Percentiles rank a stretch among this genome's conserved stretches.
These are phyloP conservation scores for Macrosiphum euphorbiae DNA, from an alignment of 2,888 invertebrate species.

Conservation along the genomic window DNA sequence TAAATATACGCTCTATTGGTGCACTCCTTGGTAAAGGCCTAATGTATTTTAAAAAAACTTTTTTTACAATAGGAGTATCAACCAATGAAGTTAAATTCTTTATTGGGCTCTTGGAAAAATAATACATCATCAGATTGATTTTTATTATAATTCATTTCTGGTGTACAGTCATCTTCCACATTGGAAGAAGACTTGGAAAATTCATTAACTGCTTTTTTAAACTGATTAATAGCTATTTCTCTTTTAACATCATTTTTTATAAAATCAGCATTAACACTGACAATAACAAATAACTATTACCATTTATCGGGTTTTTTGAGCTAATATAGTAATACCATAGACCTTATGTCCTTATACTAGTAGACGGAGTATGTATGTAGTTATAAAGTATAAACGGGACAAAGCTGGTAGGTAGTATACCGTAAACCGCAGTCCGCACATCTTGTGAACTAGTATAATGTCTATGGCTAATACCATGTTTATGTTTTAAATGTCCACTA, in stretches of 20 bases:
- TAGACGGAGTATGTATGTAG: no score
- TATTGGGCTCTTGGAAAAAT: neutral
- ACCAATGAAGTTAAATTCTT: neutral
- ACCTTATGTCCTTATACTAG: no score
- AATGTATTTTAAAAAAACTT: neutral
- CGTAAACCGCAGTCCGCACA: no score
- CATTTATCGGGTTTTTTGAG: neutral
- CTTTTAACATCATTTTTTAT: neutral
- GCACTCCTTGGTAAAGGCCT: neutral
- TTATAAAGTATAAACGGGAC: no score
- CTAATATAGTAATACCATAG: neutral
- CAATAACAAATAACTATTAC: neutral
- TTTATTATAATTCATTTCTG: neutral
- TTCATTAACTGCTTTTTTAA: neutral
- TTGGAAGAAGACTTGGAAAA: neutral
- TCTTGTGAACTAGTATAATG: no score
- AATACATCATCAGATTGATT: neutral
- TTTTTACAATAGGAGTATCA: neutral
- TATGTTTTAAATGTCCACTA: no score
- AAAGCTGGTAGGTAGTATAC: no score
- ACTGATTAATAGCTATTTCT: neutral
- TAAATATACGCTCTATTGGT: neutral
- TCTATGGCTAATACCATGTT: no score
- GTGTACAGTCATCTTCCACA: neutral
- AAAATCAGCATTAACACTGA: neutral